Evolutionary conservation across 1,140 invertebrate genomes (phyloP), one percentile per base, ranked within the genome.

Genomic region (Cotesia vestalis): DNA sequence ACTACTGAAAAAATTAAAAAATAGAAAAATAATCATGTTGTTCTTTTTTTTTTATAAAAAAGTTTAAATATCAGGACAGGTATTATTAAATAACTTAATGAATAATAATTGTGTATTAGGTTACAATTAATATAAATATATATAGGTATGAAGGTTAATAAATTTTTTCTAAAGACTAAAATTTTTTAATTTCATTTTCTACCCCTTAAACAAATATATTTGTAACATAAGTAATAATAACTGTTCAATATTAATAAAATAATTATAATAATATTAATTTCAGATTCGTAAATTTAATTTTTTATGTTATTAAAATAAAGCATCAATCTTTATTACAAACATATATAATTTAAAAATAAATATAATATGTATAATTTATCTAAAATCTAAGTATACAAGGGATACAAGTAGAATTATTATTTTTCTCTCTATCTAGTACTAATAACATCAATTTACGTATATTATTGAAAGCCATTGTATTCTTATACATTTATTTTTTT

Each of bases 381-480:
- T 66, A 73, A 74, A 77, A 73, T 77, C 66, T 73, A 64, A 17
- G 59, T 38, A 53, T 71, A 63, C 20, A 61, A 61, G 55, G 53
- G 55, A 46, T 46, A 46, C 40, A 46, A 9, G 40, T 6, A 46
- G 6, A 46, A 11, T 67, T 73, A n/a, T 14, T 62, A 11, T 71
- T 63, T 36, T 53, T 68, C 64, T 59, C 55, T 71, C 73, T 74
- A 76, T 55, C 34, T 27, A 27, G 27, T 40, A 73, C 71, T 73
- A 76, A 78, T 73, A 76, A 78, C 69, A 72, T 76, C 59, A 69
- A 78, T 75, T 46, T 68, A 66, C 57, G 62, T 70, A 70, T 52
- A 70, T 74, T 67, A 60, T 57, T 74, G 51, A 71, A 74, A 74
- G 73, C 68, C n/a, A 57, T 66, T 66, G 59, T 53, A 12, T 51